Percentiles rank a stretch among this genome's conserved stretches.
Evolutionary conservation across 2,797 vertebrate species (phyloP).

Genomic region (Sebastes dallii): DNA sequence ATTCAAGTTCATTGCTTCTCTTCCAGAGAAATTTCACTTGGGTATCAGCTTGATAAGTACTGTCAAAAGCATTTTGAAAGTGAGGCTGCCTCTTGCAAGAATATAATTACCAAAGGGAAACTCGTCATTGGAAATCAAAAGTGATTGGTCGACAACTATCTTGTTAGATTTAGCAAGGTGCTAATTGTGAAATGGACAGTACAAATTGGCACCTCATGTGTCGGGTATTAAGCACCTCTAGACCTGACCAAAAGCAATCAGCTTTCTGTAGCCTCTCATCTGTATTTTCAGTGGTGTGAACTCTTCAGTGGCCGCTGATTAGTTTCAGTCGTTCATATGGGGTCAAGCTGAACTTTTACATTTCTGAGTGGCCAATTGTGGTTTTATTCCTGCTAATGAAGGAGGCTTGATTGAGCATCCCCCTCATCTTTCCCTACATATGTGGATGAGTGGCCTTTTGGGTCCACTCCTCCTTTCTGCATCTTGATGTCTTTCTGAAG

Average conservation of each 20-base stretch:
- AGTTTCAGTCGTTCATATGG: constrained; percentile 27
- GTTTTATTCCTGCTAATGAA: constrained; percentile 49
- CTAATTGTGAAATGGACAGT: constrained; percentile 10
- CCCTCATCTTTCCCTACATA: constrained; percentile 4
- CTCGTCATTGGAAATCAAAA: constrained; percentile 24
- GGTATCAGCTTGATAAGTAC: constrained; percentile 35
- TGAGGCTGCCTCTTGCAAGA: not conserved
- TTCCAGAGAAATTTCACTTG: constrained; percentile 36
- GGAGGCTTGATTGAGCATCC: constrained; percentile 38
- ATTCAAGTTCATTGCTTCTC: constrained; percentile 49
- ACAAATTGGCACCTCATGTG: constrained; percentile 6
- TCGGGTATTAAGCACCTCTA: constrained; percentile 11
- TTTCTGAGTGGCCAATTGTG: constrained; percentile 37
- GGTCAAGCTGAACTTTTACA: constrained; percentile 46
- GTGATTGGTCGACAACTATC: constrained; percentile 11
- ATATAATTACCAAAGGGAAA: constrained; percentile 27
- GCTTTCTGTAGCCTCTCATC: constrained; percentile 6
- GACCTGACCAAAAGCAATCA: constrained; percentile 15
- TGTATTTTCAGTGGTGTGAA: constrained; percentile 15
- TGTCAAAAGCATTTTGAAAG: constrained; percentile 45
- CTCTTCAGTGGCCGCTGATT: constrained; percentile 44
- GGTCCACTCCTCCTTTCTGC: constrained; percentile 14
- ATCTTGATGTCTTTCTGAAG: constrained; percentile 35
- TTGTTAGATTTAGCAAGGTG: not conserved
- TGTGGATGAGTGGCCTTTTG: constrained; percentile 24